These are phyloP conservation scores for Lepus timidus DNA, from an alignment of 2,113 vertebrate species.

Conservation along the genomic window DNA sequence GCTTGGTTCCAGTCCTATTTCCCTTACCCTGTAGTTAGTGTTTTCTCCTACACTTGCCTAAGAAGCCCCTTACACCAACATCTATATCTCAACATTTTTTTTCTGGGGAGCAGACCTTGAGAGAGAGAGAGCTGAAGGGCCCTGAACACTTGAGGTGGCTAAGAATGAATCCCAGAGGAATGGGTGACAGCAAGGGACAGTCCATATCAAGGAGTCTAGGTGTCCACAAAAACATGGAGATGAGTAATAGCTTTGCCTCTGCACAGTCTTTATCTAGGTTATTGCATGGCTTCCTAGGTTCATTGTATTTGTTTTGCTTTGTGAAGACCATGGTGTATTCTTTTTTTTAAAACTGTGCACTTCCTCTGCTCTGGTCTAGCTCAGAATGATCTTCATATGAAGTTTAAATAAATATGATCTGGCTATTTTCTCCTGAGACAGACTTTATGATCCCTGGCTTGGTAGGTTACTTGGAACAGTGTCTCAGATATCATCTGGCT, in stretches of 20 bases:
- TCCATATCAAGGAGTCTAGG: background rate
- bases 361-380: background rate
- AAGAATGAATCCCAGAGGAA: background rate
- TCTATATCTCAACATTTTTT: background rate
- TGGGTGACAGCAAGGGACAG: background rate
- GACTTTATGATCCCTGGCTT: slow-evolving; percentile 62
- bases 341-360: background rate
- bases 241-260: background rate
- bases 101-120: background rate
- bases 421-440: slow-evolving; percentile 49
- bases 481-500: slow-evolving; percentile 80
- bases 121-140: background rate
- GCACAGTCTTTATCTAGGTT: background rate
- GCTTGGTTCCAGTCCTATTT: background rate
- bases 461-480: slow-evolving; percentile 67
- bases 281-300: slow-evolving; percentile 34
- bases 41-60: background rate
- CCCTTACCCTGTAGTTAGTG: background rate
- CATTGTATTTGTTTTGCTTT: slow-evolving; percentile 31
- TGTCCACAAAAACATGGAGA: background rate
- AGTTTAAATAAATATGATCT: slow-evolving; percentile 66
- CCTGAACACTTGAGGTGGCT: background rate
- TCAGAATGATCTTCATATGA: slow-evolving; percentile 63
- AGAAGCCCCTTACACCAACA: background rate
- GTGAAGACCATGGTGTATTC: background rate